Conservation (phyloP, 1,140 invertebrate species). For the Zaprionus camerounensis region DNA sequence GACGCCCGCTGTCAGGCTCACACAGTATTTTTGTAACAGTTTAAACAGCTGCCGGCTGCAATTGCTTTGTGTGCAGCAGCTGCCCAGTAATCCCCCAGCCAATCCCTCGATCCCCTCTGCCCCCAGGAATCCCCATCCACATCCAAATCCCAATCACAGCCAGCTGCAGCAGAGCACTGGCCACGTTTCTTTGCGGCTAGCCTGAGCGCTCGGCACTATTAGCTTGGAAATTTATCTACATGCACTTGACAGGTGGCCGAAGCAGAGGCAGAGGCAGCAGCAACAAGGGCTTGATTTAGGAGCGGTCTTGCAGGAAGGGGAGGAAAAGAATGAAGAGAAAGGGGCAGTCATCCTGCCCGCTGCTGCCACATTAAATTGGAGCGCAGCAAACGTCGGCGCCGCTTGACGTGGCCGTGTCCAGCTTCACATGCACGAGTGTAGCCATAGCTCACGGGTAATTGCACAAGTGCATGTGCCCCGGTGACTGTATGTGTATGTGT, state of each 20-base stretch:
- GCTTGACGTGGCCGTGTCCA: constrained; percentile 54
- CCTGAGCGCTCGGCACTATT: constrained; percentile 66
- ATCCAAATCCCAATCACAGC: constrained; percentile 34
- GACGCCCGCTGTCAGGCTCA: constrained; percentile 28
- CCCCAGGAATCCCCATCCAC: not conserved
- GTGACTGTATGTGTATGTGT: not conserved
- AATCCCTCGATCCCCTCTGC: not conserved
- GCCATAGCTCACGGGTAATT: constrained; percentile 66
- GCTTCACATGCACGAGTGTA: constrained; percentile 15
- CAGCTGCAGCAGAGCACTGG: constrained; percentile 10
- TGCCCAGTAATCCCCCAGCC: not conserved
- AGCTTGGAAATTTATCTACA: constrained; percentile 77
- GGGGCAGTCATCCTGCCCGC: not conserved
- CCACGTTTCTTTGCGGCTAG: constrained; percentile 57
- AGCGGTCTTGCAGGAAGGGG: not conserved
- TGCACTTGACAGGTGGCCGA: constrained; percentile 73
- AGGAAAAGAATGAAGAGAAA: not conserved
- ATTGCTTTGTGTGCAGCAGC: constrained; percentile 23
- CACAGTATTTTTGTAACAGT: constrained; percentile 62
- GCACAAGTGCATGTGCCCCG: not conserved
- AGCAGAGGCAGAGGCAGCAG: constrained; percentile 9
- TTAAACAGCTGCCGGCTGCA: constrained; percentile 69
- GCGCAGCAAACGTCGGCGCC: constrained; percentile 47
- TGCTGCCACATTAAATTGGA: constrained; percentile 73
- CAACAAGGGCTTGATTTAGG: constrained; percentile 37